These are phyloP conservation scores for Nicator chloris DNA, from an alignment of 2,113 vertebrate genomes.

Conservation along the genomic window DNA sequence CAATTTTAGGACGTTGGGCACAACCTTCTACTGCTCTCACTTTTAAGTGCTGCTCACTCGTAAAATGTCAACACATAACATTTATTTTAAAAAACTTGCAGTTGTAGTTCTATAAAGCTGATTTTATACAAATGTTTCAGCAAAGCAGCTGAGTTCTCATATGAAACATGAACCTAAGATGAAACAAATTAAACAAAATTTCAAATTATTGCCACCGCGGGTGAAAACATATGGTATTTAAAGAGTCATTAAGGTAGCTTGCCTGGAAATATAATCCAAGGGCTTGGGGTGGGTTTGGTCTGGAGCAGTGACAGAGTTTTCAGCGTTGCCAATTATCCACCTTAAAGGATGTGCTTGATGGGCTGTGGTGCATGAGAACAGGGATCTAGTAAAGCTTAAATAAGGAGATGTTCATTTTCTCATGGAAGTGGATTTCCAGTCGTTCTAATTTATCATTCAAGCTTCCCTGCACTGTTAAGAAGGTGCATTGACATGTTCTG, in stretches of 20 bases:
- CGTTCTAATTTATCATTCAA: background rate
- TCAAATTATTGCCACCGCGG: background rate
- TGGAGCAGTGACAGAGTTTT: background rate
- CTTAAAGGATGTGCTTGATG: background rate
- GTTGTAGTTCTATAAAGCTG: background rate
- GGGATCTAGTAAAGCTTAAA: background rate
- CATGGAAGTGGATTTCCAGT: background rate
- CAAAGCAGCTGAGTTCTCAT: background rate
- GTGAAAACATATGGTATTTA: background rate
- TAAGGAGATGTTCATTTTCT: background rate
- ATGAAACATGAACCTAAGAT: background rate
- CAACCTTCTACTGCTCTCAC: background rate
- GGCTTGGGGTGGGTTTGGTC: background rate
- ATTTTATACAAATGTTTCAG: background rate
- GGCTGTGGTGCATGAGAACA: background rate
- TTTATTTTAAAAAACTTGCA: background rate
- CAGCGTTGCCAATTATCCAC: background rate
- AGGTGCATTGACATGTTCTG: background rate
- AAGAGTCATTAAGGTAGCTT: background rate
- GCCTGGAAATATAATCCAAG: background rate
- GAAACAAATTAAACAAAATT: background rate
- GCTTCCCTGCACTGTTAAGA: background rate
- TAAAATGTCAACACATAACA: background rate
- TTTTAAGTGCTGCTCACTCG: background rate
- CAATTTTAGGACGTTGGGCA: background rate